phyloP scores from a whole-genome alignment of 2,797 vertebrate species.

The Chlorospingus flavigularis region DNA sequence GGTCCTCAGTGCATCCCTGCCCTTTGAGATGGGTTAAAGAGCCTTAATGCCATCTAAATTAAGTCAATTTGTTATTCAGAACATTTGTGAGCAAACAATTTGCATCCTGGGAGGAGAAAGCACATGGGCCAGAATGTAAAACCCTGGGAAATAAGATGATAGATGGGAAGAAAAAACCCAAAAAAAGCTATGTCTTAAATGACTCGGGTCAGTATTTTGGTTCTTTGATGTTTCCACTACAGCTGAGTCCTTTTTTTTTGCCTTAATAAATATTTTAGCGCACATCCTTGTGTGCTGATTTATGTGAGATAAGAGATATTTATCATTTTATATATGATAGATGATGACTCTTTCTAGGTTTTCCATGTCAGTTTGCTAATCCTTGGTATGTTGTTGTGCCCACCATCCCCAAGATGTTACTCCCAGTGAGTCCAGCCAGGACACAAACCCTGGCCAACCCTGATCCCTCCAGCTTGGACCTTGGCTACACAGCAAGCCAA shows the following conservation, averaged over 20 bases:
- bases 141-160: slow-evolving; percentile 18
- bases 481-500: neutral
- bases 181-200: slow-evolving; percentile 4
- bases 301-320: neutral
- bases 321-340: neutral
- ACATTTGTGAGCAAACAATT: slow-evolving; percentile 31
- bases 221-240: neutral
- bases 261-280: neutral
- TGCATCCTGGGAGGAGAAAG: slow-evolving; percentile 12
- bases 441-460: neutral
- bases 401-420: neutral
- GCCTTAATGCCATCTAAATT: slow-evolving; percentile 16
- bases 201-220: neutral
- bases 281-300: neutral
- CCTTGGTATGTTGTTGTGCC: neutral
- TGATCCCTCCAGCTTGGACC: neutral
- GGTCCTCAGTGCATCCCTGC: neutral
- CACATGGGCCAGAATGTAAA: neutral
- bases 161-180: neutral
- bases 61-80: slow-evolving; percentile 16
- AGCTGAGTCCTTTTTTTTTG: neutral
- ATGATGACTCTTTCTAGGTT: neutral
- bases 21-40: neutral
- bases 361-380: neutral
- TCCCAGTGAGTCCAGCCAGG: neutral